These are phyloP conservation scores for Heterochromis multidens DNA, from an alignment of 2,113 vertebrate species.

Conservation along the genomic window DNA sequence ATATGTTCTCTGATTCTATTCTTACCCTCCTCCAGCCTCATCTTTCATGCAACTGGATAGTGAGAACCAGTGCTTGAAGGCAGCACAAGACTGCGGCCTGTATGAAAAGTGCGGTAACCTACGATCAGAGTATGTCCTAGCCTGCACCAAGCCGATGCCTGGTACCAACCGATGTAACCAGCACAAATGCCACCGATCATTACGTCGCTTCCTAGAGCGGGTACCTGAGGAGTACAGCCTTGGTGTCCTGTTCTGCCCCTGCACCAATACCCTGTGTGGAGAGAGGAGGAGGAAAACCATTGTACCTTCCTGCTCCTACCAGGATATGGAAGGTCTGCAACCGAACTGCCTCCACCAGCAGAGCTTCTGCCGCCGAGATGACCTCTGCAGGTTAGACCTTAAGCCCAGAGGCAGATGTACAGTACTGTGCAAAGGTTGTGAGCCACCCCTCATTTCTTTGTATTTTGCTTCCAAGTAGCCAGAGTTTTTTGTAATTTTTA, in stretches of 20 bases:
- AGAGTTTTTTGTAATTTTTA: not conserved
- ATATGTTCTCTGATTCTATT: not conserved
- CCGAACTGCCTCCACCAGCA: slow-evolving; percentile 88
- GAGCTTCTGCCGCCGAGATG: slow-evolving; percentile 80
- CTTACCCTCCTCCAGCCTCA: slow-evolving; percentile 34
- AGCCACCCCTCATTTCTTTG: not conserved
- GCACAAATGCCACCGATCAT: slow-evolving; percentile 81
- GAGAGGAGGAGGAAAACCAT: slow-evolving; percentile 92
- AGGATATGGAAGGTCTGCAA: slow-evolving; percentile 69
- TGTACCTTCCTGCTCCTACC: slow-evolving; percentile 90
- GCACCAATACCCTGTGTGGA: slow-evolving; percentile 84
- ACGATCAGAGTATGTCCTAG: slow-evolving; percentile 85
- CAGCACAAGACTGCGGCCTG: slow-evolving; percentile 85
- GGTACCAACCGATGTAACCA: slow-evolving; percentile 79
- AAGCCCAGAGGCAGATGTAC: not conserved
- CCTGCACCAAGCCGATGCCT: slow-evolving; percentile 78
- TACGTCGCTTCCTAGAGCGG: slow-evolving; percentile 88
- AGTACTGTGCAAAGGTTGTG: not conserved
- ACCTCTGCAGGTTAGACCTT: slow-evolving; percentile 85
- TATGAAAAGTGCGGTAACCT: slow-evolving; percentile 86
- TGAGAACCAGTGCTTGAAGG: slow-evolving; percentile 89
- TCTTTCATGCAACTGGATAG: slow-evolving; percentile 66
- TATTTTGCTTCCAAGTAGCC: not conserved
- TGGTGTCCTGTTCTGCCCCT: slow-evolving; percentile 90
- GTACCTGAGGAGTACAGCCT: slow-evolving; percentile 86